phyloP scores from a whole-genome alignment of 2,797 vertebrate genomes.

The Eidolon dupreanum region DNA sequence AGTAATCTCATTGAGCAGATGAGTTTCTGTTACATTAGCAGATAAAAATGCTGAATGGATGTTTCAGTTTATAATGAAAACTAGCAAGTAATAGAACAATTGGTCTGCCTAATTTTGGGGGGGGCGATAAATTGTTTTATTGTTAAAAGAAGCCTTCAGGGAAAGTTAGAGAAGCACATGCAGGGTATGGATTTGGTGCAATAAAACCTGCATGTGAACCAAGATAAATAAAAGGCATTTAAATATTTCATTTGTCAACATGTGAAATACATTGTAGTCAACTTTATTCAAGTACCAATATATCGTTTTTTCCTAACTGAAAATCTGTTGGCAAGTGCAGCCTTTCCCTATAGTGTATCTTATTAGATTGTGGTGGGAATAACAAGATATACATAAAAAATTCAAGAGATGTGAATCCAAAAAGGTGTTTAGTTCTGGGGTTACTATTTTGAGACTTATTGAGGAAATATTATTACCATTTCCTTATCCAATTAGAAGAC shows the following conservation, averaged over 20 bases:
- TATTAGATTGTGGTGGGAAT: conserved; percentile 53
- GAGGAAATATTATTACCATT: conserved; percentile 57
- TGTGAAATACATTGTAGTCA: neutral
- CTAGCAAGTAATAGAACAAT: conserved; percentile 79
- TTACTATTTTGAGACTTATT: conserved; percentile 49
- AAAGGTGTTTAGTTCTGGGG: conserved; percentile 14
- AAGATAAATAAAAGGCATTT: conserved; percentile 9
- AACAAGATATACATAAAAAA: conserved; percentile 40
- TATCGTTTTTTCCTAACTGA: conserved; percentile 53
- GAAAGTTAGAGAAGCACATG: conserved; percentile 50
- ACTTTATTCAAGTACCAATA: conserved; percentile 9
- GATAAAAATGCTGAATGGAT: conserved; percentile 85
- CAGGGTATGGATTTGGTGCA: neutral
- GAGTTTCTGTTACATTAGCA: conserved; percentile 85
- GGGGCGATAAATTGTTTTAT: conserved; percentile 72
- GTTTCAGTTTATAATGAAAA: conserved; percentile 83
- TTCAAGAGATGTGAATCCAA: conserved; percentile 18
- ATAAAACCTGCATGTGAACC: neutral
- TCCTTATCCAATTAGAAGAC: conserved; percentile 30
- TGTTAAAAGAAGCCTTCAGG: conserved; percentile 64
- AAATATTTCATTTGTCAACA: neutral
- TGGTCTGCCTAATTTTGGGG: conserved; percentile 66
- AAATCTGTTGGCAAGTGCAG: conserved; percentile 2
- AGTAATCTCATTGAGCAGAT: conserved; percentile 84
- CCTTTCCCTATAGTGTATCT: neutral